phyloP scores from a whole-genome alignment of 2,797 vertebrate species.

The Chlorospingus semifuscus region DNA sequence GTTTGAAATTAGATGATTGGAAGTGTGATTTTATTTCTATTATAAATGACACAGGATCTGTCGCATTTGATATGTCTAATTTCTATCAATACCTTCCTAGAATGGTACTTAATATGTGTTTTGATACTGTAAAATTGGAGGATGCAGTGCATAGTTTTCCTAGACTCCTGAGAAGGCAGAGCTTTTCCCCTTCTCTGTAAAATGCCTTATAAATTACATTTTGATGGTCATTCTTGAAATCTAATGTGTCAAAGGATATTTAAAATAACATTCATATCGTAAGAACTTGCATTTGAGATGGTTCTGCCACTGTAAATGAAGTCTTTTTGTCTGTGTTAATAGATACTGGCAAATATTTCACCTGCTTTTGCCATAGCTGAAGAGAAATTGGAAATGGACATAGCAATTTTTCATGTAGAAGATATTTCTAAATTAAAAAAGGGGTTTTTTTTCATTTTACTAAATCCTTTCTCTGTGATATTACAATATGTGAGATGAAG shows the following conservation, averaged over 20 bases:
- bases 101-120: background rate
- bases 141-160: background rate
- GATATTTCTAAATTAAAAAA: background rate
- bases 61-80: background rate
- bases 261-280: background rate
- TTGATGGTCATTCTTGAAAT: background rate
- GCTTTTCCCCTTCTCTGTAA: rapidly evolving
- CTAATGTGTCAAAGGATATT: background rate
- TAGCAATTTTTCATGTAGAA: background rate
- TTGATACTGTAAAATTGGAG: background rate
- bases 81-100: background rate
- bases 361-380: background rate
- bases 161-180: background rate
- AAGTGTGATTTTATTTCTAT: background rate
- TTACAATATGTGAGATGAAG: background rate
- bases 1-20: background rate
- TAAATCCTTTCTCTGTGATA: background rate
- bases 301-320: background rate
- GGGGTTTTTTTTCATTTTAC: background rate
- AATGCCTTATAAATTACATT: background rate
- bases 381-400: background rate
- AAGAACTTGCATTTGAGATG: background rate
- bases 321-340: background rate
- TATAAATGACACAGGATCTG: background rate
- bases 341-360: background rate